phyloP scores from a whole-genome alignment of 1,140 invertebrate species.

The Cherax quadricarinatus region DNA sequence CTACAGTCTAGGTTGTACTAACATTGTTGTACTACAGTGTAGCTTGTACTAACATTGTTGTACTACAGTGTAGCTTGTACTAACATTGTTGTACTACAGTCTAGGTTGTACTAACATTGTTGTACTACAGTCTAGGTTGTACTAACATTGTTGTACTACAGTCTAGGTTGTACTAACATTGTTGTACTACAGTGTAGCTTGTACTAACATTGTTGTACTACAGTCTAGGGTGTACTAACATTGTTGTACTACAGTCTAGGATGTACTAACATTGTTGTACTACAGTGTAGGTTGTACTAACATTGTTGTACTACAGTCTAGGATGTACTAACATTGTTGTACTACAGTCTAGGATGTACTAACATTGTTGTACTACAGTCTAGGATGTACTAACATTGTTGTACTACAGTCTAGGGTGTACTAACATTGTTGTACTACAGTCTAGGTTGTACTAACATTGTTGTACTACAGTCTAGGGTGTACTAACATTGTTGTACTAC shows the following conservation, averaged over 20 bases:
- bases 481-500: no score
- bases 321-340: background rate
- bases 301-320: no score
- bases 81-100: no score
- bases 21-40: no score
- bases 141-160: background rate
- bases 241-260: no score
- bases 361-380: background rate
- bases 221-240: conserved; percentile 84
- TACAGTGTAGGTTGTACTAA: no score
- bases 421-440: conserved; percentile 76
- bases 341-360: background rate
- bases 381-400: background rate
- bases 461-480: no score
- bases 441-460: conserved; percentile 81
- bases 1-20: conserved; percentile 83
- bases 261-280: no score
- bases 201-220: conserved; percentile 75
- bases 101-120: background rate
- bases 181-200: background rate
- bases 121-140: background rate
- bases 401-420: background rate
- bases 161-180: background rate
- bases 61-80: no score
- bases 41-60: no score